Evolutionary conservation across 1,140 invertebrate species (phyloP), one percentile per base, ranked within the genome.

Genomic region (Helicoverpa armigera): DNA sequence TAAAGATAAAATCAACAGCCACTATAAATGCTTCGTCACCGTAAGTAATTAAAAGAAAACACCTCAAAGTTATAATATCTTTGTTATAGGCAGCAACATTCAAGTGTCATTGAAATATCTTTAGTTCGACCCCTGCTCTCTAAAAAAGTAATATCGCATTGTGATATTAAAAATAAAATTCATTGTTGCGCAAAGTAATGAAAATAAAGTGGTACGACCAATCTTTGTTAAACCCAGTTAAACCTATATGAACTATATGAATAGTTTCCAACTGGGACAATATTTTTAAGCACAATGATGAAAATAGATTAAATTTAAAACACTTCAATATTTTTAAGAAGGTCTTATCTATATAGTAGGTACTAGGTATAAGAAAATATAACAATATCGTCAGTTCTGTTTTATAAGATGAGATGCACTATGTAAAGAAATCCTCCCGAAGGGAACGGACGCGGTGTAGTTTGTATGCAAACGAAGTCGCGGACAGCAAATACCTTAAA

Each of bases 41-140:
- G 65, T n/a, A 50, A 50, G 43, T 69, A 50, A 69, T 69, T 69
- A 69, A 69, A 50, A 50, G 65, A 69, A 50, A 69, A 69, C 65
- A 69, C 43, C 43, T 69, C 43, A 4, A 11, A 16, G 2, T 69
- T 50, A 50, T 43, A 69, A 69, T 69, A 23, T n/a, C 65, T 35
- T 69, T 35, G 9, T 5, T n/a, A 11, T 48, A 18, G 18, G 14
- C 63, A 67, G n/a, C 14, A 69, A 50, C 65, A 50, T 69, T 69
- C n/a, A 51, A 69, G 65, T 69, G 65, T 69, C 65, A 50, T 69
- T 69, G 43, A 69, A 69, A 50, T 12, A 43, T 16, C n/a, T 69
- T 43, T 50, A 16, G 10, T 69, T 69, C 65, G 43, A 43, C 43
- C 43, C 16, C 65, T 51, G 65, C 16, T 4, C n/a, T 16, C 16